These are phyloP conservation scores for Rana temporaria DNA, from an alignment of 2,113 vertebrate genomes.

Conservation along the genomic window DNA sequence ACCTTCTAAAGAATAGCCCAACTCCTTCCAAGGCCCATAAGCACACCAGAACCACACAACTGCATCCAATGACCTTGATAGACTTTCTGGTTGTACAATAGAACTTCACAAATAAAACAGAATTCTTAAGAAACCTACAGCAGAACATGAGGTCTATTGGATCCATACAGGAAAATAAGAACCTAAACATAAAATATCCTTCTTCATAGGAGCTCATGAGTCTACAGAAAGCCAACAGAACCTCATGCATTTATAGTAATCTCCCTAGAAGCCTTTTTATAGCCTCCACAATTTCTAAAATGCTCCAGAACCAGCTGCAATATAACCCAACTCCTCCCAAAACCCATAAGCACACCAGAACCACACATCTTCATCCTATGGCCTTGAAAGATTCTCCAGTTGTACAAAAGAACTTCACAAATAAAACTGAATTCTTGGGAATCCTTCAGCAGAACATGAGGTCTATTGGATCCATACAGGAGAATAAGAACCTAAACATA, in stretches of 20 bases:
- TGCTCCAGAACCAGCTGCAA: too few relatives aligned
- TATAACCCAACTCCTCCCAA: too few relatives aligned
- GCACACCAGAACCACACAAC: not conserved
- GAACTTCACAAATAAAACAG: not conserved
- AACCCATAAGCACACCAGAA: not conserved
- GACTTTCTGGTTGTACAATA: not conserved
- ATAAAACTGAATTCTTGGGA: not conserved
- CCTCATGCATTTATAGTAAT: too few relatives aligned
- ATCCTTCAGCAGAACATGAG: too few relatives aligned
- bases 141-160: too few relatives aligned
- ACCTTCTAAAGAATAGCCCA: too few relatives aligned
- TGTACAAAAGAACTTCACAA: not conserved
- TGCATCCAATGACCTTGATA: not conserved
- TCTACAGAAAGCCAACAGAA: not conserved
- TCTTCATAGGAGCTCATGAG: not conserved
- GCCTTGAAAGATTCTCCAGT: not conserved
- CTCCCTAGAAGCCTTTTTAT: too few relatives aligned
- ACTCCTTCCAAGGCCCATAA: not conserved
- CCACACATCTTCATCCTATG: not conserved
- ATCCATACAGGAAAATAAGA: too few relatives aligned
- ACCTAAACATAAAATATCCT: too few relatives aligned
- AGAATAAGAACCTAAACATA: not conserved
- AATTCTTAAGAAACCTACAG: too few relatives aligned
- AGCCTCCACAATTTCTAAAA: too few relatives aligned
- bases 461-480: too few relatives aligned